phyloP scores from a whole-genome alignment of 2,797 vertebrate species.

The Salarias fasciatus region DNA sequence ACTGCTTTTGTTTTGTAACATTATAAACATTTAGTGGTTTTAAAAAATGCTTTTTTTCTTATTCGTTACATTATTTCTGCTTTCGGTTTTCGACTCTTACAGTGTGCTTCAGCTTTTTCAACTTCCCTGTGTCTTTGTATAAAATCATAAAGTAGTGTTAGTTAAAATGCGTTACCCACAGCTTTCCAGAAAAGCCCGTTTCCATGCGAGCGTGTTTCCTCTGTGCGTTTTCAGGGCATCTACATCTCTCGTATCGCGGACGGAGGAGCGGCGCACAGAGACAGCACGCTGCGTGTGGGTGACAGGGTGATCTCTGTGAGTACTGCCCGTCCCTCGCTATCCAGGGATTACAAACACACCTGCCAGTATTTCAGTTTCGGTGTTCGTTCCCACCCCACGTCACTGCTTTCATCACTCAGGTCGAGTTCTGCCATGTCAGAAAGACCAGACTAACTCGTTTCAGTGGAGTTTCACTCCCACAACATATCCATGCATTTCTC shows the following conservation, averaged over 20 bases:
- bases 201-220: too few relatives aligned
- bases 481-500: neutral
- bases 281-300: conserved; percentile 89
- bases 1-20: too few relatives aligned
- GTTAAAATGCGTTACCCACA: too few relatives aligned
- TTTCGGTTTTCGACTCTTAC: too few relatives aligned
- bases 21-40: too few relatives aligned
- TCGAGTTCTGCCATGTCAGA: conserved; percentile 1
- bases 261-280: conserved; percentile 92
- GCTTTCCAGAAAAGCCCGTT: too few relatives aligned
- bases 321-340: conserved; percentile 40
- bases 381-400: neutral
- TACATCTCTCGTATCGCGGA: conserved; percentile 97
- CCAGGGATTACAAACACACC: too few relatives aligned
- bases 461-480: neutral
- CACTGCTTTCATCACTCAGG: neutral
- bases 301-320: conserved; percentile 96
- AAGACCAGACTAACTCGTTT: conserved; percentile 1
- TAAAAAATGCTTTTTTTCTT: too few relatives aligned
- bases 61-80: too few relatives aligned
- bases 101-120: too few relatives aligned
- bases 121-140: too few relatives aligned
- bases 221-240: conserved; percentile 84
- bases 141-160: too few relatives aligned
- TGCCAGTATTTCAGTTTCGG: neutral